phyloP scores from a whole-genome alignment of 2,113 vertebrate species.

The Cettia cetti region DNA sequence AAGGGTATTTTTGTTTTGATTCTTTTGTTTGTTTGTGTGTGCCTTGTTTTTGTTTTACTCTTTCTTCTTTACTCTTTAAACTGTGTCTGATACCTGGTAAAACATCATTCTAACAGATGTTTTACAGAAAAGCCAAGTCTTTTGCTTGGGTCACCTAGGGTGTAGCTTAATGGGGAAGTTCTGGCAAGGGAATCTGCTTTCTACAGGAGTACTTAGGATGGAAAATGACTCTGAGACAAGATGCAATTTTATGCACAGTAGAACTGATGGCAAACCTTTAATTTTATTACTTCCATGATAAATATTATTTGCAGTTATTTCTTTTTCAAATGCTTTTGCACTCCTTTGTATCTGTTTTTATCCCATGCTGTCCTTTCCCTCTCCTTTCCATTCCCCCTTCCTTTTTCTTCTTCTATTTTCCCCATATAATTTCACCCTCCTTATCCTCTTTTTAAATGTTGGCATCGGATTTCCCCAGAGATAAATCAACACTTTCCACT shows the following conservation, averaged over 20 bases:
- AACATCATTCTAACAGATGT: background rate
- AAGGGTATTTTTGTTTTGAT: background rate
- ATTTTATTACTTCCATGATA: background rate
- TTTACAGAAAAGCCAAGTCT: background rate
- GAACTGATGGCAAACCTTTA: background rate
- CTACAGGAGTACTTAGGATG: background rate
- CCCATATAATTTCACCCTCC: conserved; percentile 37
- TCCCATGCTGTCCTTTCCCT: conserved; percentile 9
- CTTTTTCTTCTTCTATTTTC: conserved; percentile 27
- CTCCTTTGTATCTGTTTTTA: background rate
- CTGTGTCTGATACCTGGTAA: background rate
- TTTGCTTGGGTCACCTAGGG: background rate
- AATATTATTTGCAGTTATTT: background rate
- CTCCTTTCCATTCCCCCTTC: background rate
- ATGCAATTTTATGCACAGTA: background rate
- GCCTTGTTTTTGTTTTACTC: background rate
- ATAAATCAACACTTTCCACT: conserved; percentile 72
- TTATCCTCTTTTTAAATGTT: conserved; percentile 64
- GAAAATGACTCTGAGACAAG: background rate
- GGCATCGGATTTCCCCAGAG: conserved; percentile 54
- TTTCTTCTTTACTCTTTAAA: background rate
- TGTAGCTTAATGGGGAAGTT: background rate
- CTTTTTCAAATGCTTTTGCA: background rate
- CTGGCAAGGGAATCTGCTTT: background rate
- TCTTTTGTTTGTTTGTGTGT: background rate